Evolutionary conservation across 2,113 vertebrate genomes (phyloP).

Genomic region (Phocoena sinus): DNA sequence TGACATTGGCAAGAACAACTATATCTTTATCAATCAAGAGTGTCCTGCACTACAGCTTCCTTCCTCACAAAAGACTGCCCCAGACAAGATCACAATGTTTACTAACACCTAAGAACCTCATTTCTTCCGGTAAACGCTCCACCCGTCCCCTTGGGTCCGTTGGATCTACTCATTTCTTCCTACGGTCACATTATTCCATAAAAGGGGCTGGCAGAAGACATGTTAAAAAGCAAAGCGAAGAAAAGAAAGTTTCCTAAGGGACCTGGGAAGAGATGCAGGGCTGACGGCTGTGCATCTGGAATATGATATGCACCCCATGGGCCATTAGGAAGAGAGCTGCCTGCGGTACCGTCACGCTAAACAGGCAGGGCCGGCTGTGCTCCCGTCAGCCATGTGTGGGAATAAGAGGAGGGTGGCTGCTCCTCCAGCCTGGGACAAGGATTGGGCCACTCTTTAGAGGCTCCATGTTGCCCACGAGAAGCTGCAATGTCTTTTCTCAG

Average conservation of each 20-base stretch:
- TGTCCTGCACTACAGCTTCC: background rate
- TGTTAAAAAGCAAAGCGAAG: background rate
- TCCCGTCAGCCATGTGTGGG: background rate
- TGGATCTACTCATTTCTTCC: background rate
- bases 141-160: background rate
- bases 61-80: background rate
- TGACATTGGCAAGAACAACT: conserved; percentile 27
- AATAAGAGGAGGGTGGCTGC: background rate
- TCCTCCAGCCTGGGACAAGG: background rate
- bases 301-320: background rate
- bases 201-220: background rate
- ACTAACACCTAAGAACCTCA: background rate
- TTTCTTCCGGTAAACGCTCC: background rate
- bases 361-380: background rate
- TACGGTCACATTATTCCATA: background rate
- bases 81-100: background rate
- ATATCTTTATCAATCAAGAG: background rate
- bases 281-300: background rate
- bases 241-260: background rate
- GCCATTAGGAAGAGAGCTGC: background rate
- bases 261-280: background rate
- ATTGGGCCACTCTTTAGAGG: background rate
- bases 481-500: background rate
- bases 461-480: background rate
- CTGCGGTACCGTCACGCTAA: background rate